Percentiles rank a stretch among this genome's conserved stretches.
Conservation (phyloP, 2,797 vertebrate genomes). For the Galago senegalensis region DNA sequence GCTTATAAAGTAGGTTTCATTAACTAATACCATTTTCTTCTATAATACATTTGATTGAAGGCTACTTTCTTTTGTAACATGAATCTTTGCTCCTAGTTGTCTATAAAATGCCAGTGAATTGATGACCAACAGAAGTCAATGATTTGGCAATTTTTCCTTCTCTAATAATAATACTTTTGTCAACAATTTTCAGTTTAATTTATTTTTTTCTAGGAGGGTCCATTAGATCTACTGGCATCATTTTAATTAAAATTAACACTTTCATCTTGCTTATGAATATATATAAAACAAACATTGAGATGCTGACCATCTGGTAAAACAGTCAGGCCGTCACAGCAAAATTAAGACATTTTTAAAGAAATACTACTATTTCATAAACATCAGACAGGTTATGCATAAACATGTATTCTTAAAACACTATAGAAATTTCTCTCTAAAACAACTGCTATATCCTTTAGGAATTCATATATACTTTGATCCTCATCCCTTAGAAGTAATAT, state of each 20-base stretch:
- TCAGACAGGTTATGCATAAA: slow-evolving; percentile 91
- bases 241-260: slow-evolving; percentile 89
- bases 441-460: slow-evolving; percentile 90
- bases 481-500: slow-evolving; percentile 93
- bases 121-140: not conserved
- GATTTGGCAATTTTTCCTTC: slow-evolving; percentile 67
- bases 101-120: slow-evolving; percentile 60
- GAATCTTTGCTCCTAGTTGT: not conserved
- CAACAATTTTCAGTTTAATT: slow-evolving; percentile 82
- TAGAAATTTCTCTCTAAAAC: slow-evolving; percentile 90
- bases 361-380: slow-evolving; percentile 87
- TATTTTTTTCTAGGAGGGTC: slow-evolving; percentile 75
- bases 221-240: slow-evolving; percentile 82
- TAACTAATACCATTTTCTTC: not conserved
- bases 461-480: slow-evolving; percentile 95
- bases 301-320: slow-evolving; percentile 84
- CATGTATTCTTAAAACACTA: slow-evolving; percentile 91
- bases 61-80: not conserved
- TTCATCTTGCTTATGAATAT: slow-evolving; percentile 87
- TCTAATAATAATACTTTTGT: slow-evolving; percentile 54
- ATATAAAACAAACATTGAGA: slow-evolving; percentile 84
- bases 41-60: not conserved
- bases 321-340: slow-evolving; percentile 85
- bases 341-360: slow-evolving; percentile 87
- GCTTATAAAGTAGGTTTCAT: not conserved